Percentiles rank a stretch among this genome's conserved stretches.
Conservation (phyloP, 2,888 invertebrate species). For the Lissocephala sabroskyi region DNA sequence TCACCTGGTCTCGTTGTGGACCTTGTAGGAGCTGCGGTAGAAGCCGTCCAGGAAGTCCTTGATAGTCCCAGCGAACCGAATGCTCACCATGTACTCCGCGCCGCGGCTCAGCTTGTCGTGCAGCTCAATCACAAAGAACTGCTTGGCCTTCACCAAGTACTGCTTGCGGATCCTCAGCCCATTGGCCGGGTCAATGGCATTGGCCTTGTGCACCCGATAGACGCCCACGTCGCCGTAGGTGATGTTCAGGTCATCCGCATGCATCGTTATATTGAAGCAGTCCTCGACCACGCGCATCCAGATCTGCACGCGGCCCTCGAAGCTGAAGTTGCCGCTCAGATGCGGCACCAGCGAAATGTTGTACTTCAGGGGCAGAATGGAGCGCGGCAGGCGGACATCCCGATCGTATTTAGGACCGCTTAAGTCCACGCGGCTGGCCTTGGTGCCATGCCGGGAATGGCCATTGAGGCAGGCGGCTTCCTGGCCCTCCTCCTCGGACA, state of each 20-base stretch:
- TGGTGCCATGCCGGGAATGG: slow-evolving; percentile 42
- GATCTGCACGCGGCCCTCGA: slow-evolving; percentile 81
- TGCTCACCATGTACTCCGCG: slow-evolving; percentile 78
- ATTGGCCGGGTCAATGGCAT: slow-evolving; percentile 15
- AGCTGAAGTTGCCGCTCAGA: slow-evolving; percentile 85
- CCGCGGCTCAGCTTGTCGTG: slow-evolving; percentile 76
- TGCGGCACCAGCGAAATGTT: slow-evolving; percentile 81
- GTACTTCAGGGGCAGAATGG: slow-evolving; percentile 80
- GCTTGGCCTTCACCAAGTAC: slow-evolving; percentile 71
- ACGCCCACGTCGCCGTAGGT: slow-evolving; percentile 75
- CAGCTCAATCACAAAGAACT: slow-evolving; percentile 81
- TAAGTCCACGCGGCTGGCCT: slow-evolving; percentile 21
- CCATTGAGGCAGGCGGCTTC: slow-evolving; percentile 63
- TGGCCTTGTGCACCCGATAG: slow-evolving; percentile 36
- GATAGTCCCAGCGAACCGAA: slow-evolving; percentile 81
- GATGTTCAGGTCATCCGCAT: slow-evolving; percentile 81
- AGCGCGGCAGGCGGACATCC: slow-evolving; percentile 81
- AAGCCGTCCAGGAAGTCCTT: slow-evolving; percentile 86
- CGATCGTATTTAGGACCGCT: slow-evolving; percentile 62
- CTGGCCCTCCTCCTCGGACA: slow-evolving; percentile 51
- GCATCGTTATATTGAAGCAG: slow-evolving; percentile 80
- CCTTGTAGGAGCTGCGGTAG: slow-evolving; percentile 85
- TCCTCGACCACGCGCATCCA: slow-evolving; percentile 76
- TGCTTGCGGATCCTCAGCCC: slow-evolving; percentile 8
- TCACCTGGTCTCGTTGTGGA: slow-evolving; percentile 80